Conservation (phyloP, 1,140 invertebrate species). For the Drosophila nasuta region DNA sequence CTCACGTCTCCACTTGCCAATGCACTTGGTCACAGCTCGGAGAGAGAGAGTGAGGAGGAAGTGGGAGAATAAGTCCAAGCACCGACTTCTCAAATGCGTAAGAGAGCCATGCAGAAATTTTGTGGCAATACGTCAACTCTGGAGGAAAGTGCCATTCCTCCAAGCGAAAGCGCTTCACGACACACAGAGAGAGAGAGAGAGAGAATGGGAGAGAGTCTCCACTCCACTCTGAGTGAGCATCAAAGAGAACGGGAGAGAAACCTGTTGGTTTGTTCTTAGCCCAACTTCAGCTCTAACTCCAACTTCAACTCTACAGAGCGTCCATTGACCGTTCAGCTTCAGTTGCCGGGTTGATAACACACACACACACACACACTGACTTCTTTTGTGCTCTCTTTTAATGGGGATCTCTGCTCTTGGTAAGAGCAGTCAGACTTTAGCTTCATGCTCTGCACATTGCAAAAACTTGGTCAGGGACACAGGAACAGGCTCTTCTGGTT, state of each 20-base stretch:
- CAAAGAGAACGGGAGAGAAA: conserved; percentile 21
- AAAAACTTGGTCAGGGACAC: conserved; percentile 59
- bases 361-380: conserved; percentile 23
- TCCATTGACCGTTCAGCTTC: conserved; percentile 78
- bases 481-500: conserved; percentile 49
- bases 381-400: conserved; percentile 31
- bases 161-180: conserved; percentile 25
- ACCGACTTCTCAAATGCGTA: conserved; percentile 18
- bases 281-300: conserved; percentile 24
- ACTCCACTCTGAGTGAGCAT: conserved; percentile 13
- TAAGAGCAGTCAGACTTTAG: conserved; percentile 30
- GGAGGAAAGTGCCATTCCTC: conserved; percentile 47
- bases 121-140: conserved; percentile 43
- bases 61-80: neutral
- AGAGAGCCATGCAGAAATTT: conserved; percentile 43
- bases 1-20: neutral
- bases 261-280: conserved; percentile 51
- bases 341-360: conserved; percentile 71
- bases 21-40: neutral
- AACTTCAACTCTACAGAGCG: conserved; percentile 67
- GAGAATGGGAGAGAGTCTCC: conserved; percentile 16
- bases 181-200: neutral
- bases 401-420: neutral
- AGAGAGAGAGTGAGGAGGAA: too few species aligned
- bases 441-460: neutral